Percentiles rank a stretch among this genome's conserved stretches.
These are phyloP conservation scores for Phoenicopterus ruber DNA, from an alignment of 2,113 vertebrate species.

Conservation along the genomic window DNA sequence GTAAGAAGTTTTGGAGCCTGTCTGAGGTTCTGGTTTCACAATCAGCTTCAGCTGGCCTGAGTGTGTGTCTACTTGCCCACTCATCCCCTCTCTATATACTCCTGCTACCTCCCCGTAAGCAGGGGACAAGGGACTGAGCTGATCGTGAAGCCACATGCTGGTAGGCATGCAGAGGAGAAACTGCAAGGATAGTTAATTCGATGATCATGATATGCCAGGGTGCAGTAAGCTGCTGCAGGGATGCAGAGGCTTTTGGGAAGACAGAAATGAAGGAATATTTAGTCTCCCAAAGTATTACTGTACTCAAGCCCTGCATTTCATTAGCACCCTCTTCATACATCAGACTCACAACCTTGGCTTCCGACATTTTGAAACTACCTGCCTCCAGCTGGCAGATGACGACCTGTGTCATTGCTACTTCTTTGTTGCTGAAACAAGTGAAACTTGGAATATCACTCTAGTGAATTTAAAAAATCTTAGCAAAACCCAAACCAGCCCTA, in stretches of 20 bases:
- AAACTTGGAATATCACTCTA: not conserved
- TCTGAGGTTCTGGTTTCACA: not conserved
- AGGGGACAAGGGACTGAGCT: not conserved
- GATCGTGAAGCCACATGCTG: not conserved
- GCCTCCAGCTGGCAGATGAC: not conserved
- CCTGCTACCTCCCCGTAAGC: not conserved
- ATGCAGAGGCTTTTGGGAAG: not conserved
- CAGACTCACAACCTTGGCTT: not conserved
- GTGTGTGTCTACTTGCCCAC: not conserved
- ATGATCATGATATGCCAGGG: not conserved
- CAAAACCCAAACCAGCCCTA: not conserved
- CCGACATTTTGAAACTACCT: not conserved
- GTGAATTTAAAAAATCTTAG: not conserved
- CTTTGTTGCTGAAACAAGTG: not conserved
- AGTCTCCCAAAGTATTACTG: not conserved
- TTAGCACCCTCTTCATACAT: not conserved
- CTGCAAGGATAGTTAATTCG: not conserved
- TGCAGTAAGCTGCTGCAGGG: not conserved
- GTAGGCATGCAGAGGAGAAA: not conserved
- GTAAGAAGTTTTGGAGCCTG: not conserved
- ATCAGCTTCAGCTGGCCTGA: not conserved
- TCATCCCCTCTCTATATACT: not conserved
- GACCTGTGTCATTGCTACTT: not conserved
- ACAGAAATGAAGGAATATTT: not conserved
- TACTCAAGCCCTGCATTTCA: not conserved